A percentile compares a stretch with the other conserved stretches of the same genome.
phyloP scores from a whole-genome alignment of 2,797 vertebrate genomes.

The Arctocebus calabarensis region DNA sequence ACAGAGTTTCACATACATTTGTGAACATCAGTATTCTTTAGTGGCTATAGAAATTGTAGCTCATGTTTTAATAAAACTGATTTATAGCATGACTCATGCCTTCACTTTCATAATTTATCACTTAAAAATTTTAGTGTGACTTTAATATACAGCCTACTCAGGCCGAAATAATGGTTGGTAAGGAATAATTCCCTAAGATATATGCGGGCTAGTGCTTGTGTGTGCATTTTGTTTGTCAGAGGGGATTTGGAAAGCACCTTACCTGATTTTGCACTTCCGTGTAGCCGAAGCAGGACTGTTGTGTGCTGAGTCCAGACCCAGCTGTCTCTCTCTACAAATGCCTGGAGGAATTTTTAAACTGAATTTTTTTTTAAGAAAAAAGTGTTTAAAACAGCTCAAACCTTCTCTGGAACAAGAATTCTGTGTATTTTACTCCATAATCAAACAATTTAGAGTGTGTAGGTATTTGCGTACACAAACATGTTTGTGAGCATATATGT shows the following conservation, averaged over 20 bases:
- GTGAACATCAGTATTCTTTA: slow-evolving; percentile 58
- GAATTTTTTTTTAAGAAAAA: background rate
- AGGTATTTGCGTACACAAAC: background rate
- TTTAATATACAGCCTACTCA: background rate
- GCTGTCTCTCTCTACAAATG: background rate
- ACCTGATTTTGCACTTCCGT: background rate
- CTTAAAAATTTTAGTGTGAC: slow-evolving; percentile 1
- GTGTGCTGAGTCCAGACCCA: background rate
- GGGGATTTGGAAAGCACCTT: background rate
- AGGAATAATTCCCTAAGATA: background rate
- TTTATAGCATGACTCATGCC: background rate
- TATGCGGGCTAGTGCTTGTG: background rate
- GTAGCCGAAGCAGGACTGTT: background rate
- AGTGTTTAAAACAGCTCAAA: background rate
- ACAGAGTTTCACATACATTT: slow-evolving; percentile 48
- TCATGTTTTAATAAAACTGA: slow-evolving; percentile 67
- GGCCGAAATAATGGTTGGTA: background rate
- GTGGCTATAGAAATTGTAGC: slow-evolving; percentile 14
- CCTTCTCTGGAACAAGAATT: background rate
- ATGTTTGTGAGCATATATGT: rapidly evolving
- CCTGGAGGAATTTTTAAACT: background rate
- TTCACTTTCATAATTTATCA: slow-evolving; percentile 46
- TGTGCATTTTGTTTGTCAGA: background rate
- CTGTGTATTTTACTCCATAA: background rate
- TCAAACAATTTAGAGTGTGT: background rate